Conservation (phyloP, 2,888 invertebrate genomes). For the Troilus luridus region DNA sequence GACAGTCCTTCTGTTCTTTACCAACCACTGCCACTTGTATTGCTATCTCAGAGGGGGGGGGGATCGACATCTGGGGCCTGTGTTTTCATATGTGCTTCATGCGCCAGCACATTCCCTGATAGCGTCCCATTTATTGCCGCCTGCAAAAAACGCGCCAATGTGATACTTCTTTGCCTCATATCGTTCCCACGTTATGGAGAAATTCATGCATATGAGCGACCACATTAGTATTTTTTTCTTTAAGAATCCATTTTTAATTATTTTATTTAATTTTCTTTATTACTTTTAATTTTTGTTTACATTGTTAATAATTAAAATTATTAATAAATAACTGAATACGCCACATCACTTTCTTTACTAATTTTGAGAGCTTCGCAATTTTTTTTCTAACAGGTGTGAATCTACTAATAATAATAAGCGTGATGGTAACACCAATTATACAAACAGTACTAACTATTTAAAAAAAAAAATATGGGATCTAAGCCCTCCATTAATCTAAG, state of each 20-base stretch:
- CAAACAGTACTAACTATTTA: too few species aligned
- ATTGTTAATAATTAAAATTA: too few species aligned
- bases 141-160: constrained; percentile 15
- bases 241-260: neutral
- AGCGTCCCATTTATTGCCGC: constrained; percentile 29
- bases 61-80: neutral
- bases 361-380: too few species aligned
- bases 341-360: too few species aligned
- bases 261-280: neutral
- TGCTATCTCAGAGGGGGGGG: neutral
- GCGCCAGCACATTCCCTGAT: constrained; percentile 24
- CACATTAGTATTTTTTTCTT: neutral
- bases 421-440: too few species aligned
- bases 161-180: neutral
- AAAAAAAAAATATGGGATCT: too few species aligned
- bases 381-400: too few species aligned
- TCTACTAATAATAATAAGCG: too few species aligned
- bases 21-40: neutral
- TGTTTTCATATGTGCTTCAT: constrained; percentile 7
- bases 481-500: too few species aligned
- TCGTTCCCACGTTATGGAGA: neutral
- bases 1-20: neutral
- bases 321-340: too few species aligned
- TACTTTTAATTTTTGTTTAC: neutral
- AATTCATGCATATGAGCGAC: neutral